These are phyloP conservation scores for Glaucidium brasilianum DNA, from an alignment of 2,113 vertebrate genomes.

Conservation along the genomic window DNA sequence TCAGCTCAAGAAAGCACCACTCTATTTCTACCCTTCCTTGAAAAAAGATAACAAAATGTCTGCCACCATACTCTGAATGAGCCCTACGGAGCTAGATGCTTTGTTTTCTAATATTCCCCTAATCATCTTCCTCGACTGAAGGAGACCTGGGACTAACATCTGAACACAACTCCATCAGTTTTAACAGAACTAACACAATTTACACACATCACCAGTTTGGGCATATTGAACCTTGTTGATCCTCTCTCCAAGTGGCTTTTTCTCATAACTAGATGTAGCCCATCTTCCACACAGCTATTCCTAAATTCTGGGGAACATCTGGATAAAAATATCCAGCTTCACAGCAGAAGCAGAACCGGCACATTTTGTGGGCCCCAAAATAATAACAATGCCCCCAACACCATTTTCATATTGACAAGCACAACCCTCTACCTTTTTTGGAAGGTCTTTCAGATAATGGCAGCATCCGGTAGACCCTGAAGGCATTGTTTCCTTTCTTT, in stretches of 20 bases:
- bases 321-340: background rate
- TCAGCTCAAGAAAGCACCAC: background rate
- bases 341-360: background rate
- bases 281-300: background rate
- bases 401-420: background rate
- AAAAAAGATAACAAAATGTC: background rate
- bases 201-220: background rate
- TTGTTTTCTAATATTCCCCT: background rate
- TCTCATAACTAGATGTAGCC: background rate
- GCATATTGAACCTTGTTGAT: background rate
- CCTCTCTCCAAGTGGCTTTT: background rate
- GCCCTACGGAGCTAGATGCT: background rate
- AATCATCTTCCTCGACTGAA: background rate
- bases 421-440: constrained; percentile 86
- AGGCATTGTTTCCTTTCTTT: constrained; percentile 98
- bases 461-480: constrained; percentile 96
- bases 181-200: background rate
- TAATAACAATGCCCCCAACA: background rate
- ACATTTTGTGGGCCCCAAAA: background rate
- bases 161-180: background rate
- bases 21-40: background rate
- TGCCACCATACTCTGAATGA: background rate
- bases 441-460: constrained; percentile 84
- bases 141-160: background rate
- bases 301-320: background rate